Conservation (phyloP, 1,140 invertebrate genomes). For the Drosophila elegans region DNA sequence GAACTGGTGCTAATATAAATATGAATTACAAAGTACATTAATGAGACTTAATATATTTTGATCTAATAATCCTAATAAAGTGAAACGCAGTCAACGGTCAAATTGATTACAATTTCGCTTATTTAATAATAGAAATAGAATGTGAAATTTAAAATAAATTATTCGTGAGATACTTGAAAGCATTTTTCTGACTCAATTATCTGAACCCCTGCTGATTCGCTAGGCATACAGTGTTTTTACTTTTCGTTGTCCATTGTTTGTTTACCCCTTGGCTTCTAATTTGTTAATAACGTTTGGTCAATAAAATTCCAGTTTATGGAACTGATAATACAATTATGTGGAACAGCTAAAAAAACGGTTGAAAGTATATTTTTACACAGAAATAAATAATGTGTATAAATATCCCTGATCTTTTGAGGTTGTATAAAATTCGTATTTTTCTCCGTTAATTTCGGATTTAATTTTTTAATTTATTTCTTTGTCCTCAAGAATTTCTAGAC, state of each 20-base stretch:
- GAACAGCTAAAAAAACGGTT: slow-evolving; percentile 21
- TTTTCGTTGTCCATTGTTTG: slow-evolving; percentile 28
- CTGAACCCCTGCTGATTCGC: slow-evolving; percentile 18
- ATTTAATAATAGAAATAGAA: slow-evolving; percentile 7
- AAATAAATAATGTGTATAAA: slow-evolving; percentile 1
- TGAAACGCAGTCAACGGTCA: background rate
- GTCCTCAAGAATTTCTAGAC: slow-evolving; percentile 42
- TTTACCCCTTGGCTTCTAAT: slow-evolving; percentile 27
- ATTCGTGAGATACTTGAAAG: slow-evolving; percentile 11
- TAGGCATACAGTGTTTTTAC: slow-evolving; percentile 18
- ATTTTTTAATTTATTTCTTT: slow-evolving; percentile 57
- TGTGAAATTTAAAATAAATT: slow-evolving; percentile 17
- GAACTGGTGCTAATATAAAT: background rate
- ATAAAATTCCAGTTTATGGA: slow-evolving; percentile 49
- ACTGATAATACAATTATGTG: slow-evolving; percentile 51
- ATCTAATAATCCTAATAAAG: slow-evolving; percentile 5
- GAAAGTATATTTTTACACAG: slow-evolving; percentile 5
- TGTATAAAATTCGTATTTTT: slow-evolving; percentile 11
- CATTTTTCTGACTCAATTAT: slow-evolving; percentile 7
- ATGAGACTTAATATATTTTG: slow-evolving; percentile 12
- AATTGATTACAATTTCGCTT: background rate
- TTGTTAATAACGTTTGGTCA: slow-evolving; percentile 51
- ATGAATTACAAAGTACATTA: slow-evolving; percentile 4
- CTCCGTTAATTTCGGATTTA: slow-evolving; percentile 2
- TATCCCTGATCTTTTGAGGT: slow-evolving; percentile 2